Base-by-base conservation (phyloP, 1,140 invertebrate genomes). In the Drosophila sulfurigaster region DNA sequence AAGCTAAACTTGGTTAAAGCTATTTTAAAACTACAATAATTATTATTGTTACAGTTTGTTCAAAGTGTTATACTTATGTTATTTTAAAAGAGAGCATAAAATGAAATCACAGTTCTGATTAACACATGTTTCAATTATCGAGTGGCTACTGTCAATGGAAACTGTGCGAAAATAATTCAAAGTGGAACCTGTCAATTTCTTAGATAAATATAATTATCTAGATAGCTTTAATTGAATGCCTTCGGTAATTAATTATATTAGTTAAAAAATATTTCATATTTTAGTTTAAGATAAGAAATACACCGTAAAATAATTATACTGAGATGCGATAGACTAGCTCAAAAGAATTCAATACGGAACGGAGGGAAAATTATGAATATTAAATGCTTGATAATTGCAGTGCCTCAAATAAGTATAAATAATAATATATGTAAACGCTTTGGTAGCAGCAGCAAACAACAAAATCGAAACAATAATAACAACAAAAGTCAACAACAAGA, bases 371-470 rank as follows among this genome's bases (percentile, higher is more conserved):
- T 20, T 49, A 49, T 49, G 5, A 10, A 28, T 52, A 52, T 52
- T 52, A 52, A 52, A 52, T 52, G 51, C 51, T 13, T 52, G 51
- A 52, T 43, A 43, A 43, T 52, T 52, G 51, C 51, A 52, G 28
- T n/a, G 28, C 28, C 11, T 32, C 11, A 2, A 52, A 38, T 38
- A 41, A 32, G 72, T 30, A 46, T 52, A 65, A 51, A 71, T 52
- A 13, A 62, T 43, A 43, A 43, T 38, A 25, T 25, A 38, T 38
- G 35, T 38, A 38, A 77, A 78, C 74, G 69, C 74, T 82, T 81
- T 81, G 79, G 71, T 78, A 60, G 54, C 38, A 57, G 45, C 28
- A 54, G 45, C 69, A 60, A 57, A 32, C 5, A 32, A 8, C 32
- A 8, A 32, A 32, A 32, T 6, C 30, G 30, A 32, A 48, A n/a